Evolutionary conservation across 1,140 invertebrate species (phyloP).

Genomic region (Drosophila prosaltans): DNA sequence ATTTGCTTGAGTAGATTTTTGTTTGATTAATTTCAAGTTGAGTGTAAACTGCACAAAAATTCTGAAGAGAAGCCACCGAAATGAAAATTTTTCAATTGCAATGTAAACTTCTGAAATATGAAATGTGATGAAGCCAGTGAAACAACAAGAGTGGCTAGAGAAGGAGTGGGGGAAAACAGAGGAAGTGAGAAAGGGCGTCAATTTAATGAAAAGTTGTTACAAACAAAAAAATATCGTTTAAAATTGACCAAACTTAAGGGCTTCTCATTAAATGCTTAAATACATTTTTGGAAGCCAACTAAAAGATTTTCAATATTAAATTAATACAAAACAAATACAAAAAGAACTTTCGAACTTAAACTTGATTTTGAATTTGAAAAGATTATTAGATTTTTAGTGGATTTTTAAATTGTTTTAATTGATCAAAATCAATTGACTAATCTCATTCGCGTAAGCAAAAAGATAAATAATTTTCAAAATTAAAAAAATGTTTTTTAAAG

Average conservation of each 20-base stretch:
- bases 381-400: too few relatives aligned
- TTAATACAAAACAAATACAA: too few relatives aligned
- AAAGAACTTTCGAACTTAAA: too few relatives aligned
- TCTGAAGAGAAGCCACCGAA: slow-evolving; percentile 25
- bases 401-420: too few relatives aligned
- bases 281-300: too few relatives aligned
- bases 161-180: neutral
- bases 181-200: neutral
- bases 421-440: too few relatives aligned
- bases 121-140: slow-evolving; percentile 3
- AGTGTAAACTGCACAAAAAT: slow-evolving; percentile 62
- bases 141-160: neutral
- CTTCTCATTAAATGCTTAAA: too few relatives aligned
- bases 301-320: too few relatives aligned
- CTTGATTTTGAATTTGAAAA: too few relatives aligned
- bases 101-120: slow-evolving; percentile 36
- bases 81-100: slow-evolving; percentile 56
- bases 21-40: slow-evolving; percentile 79
- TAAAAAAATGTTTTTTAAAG: too few relatives aligned
- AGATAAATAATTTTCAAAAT: too few relatives aligned
- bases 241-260: neutral
- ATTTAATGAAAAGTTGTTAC: slow-evolving; percentile 13
- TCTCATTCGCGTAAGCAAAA: too few relatives aligned
- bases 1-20: slow-evolving; percentile 39
- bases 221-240: slow-evolving; percentile 12